Percentiles rank a stretch among this genome's conserved stretches.
These are phyloP conservation scores for Hormiphora californensis DNA, from an alignment of 37 sponge, comb jelly and placozoan genomes.

Conservation along the genomic window DNA sequence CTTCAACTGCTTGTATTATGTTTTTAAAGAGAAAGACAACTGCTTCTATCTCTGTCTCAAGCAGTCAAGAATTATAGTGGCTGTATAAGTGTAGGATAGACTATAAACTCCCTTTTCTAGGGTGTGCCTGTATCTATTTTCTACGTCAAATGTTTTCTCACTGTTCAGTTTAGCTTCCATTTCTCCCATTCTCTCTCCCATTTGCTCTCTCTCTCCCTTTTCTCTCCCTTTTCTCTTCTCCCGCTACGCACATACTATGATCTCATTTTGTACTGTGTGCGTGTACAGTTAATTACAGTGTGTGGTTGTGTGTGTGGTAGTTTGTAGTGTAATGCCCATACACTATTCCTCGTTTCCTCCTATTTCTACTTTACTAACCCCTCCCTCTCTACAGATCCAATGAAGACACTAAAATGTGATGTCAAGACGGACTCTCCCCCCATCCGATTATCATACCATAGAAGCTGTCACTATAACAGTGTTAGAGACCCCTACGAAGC, in stretches of 20 bases:
- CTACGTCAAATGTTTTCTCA: not conserved
- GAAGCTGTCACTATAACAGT: constrained; percentile 85
- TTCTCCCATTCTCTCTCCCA: not conserved
- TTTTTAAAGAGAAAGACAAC: no score
- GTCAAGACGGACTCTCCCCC: constrained; percentile 94
- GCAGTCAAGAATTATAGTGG: not conserved
- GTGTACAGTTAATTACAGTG: no score
- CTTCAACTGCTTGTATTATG: no score
- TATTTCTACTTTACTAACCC: no score
- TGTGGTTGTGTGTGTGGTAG: no score
- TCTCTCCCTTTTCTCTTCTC: not conserved
- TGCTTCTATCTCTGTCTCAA: not conserved
- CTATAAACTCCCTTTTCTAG: not conserved
- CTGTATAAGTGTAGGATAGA: not conserved
- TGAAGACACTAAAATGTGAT: constrained; percentile 82
- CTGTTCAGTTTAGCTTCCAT: not conserved
- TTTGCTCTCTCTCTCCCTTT: not conserved
- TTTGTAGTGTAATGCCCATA: no score
- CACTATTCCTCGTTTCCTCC: no score
- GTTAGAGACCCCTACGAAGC: constrained; percentile 84
- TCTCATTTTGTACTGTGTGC: not conserved
- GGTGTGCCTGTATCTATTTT: not conserved
- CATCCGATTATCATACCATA: constrained; percentile 86
- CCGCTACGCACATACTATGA: not conserved
- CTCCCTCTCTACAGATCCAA: constrained; percentile 67